Conservation (phyloP, 2,888 invertebrate species). For the Mellilla xanthometata region DNA sequence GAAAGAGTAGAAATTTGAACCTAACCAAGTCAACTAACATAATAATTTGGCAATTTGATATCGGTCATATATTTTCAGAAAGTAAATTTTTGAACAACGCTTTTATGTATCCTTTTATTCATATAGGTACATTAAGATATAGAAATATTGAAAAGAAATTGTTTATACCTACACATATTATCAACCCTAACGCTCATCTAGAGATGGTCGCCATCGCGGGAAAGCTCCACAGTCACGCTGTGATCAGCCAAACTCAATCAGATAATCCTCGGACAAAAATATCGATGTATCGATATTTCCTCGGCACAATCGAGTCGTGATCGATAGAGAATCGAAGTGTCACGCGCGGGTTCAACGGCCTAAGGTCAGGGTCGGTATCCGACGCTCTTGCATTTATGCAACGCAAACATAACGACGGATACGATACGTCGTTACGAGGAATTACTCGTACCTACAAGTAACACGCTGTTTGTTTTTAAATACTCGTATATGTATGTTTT, state of each 20-base stretch:
- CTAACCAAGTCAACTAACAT: too few species aligned
- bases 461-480: constrained; percentile 1
- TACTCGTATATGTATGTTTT: too few species aligned
- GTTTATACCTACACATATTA: too few species aligned
- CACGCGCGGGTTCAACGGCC: constrained; percentile 76
- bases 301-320: constrained; percentile 72
- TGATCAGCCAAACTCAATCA: constrained; percentile 52
- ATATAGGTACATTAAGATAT: too few species aligned
- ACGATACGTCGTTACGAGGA: constrained; percentile 71
- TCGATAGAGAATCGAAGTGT: constrained; percentile 81
- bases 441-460: constrained; percentile 60
- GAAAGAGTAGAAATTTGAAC: too few species aligned
- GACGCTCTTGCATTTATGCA: constrained; percentile 64
- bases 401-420: constrained; percentile 56
- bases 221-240: constrained; percentile 62
- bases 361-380: constrained; percentile 75
- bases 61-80: too few species aligned
- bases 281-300: constrained; percentile 65
- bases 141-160: too few species aligned
- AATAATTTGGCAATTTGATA: too few species aligned
- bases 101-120: too few species aligned
- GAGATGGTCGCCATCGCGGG: constrained; percentile 54
- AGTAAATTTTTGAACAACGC: too few species aligned
- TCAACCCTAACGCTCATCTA: constrained; percentile 10
- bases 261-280: constrained; percentile 67